A percentile compares a stretch with the other conserved stretches of the same genome.
These are phyloP conservation scores for Drosophila lacicola DNA, from an alignment of 2,888 invertebrate species.

Conservation along the genomic window DNA sequence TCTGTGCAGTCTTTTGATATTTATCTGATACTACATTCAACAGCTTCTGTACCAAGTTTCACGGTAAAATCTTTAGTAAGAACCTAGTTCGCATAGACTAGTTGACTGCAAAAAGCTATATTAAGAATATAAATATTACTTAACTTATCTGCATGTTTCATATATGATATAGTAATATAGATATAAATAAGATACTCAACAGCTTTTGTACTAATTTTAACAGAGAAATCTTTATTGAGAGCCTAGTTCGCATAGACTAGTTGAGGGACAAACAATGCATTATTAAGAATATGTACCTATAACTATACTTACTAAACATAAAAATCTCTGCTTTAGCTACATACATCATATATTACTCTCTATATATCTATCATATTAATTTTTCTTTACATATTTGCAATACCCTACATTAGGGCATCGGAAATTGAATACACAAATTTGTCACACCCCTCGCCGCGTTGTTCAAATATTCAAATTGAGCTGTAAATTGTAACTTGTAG, in stretches of 20 bases:
- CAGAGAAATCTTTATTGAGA: neutral
- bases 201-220: neutral
- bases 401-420: conserved; percentile 7
- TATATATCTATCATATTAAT: too few relatives aligned
- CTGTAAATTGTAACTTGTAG: conserved; percentile 71
- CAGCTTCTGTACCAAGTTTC: neutral
- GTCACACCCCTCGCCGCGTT: conserved; percentile 42
- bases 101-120: too few relatives aligned
- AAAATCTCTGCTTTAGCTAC: too few relatives aligned
- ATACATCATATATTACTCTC: too few relatives aligned
- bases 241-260: neutral
- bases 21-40: neutral
- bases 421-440: conserved; percentile 21
- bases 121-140: too few relatives aligned
- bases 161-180: neutral
- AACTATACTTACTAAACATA: too few relatives aligned
- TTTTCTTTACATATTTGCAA: neutral
- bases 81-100: neutral
- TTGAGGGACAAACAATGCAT: too few relatives aligned
- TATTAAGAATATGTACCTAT: too few relatives aligned
- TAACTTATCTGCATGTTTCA: too few relatives aligned
- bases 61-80: neutral
- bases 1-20: neutral
- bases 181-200: neutral
- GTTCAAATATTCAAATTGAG: conserved; percentile 76